Evolutionary conservation across 1,140 invertebrate species (phyloP).

Genomic region (Ceratina japonica): DNA sequence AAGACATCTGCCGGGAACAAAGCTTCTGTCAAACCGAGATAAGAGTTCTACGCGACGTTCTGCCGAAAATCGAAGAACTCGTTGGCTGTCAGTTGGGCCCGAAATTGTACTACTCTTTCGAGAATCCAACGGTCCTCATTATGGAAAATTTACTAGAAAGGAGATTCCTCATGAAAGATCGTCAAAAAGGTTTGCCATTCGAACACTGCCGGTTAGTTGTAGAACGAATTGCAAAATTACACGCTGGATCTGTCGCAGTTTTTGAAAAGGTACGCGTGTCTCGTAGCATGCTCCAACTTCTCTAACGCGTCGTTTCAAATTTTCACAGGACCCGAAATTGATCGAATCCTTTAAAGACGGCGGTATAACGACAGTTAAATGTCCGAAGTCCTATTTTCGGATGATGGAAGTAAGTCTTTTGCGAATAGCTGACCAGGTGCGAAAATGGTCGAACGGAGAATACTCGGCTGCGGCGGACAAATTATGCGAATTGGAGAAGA

Average conservation of each 20-base stretch:
- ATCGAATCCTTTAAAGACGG: slow-evolving; percentile 64
- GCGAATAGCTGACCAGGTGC: slow-evolving; percentile 34
- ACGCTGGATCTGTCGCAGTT: slow-evolving; percentile 78
- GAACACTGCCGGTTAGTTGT: slow-evolving; percentile 75
- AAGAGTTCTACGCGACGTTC: slow-evolving; percentile 34
- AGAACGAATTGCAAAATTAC: slow-evolving; percentile 79
- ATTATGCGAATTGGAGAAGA: slow-evolving; percentile 64
- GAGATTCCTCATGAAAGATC: slow-evolving; percentile 77
- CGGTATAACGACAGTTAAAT: slow-evolving; percentile 55
- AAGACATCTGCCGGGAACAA: slow-evolving; percentile 29
- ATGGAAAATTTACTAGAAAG: slow-evolving; percentile 75
- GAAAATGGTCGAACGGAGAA: slow-evolving; percentile 47
- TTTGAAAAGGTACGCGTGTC: slow-evolving; percentile 70
- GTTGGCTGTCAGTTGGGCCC: slow-evolving; percentile 40
- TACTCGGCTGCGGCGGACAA: slow-evolving; percentile 59
- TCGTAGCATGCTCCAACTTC: background rate
- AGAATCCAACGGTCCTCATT: slow-evolving; percentile 68
- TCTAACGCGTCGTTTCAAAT: too few species aligned
- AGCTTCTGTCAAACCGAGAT: slow-evolving; percentile 45
- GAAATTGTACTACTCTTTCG: slow-evolving; percentile 39
- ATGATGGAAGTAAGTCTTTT: slow-evolving; percentile 50
- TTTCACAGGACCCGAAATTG: slow-evolving; percentile 68
- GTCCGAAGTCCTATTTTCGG: slow-evolving; percentile 38
- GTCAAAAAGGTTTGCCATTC: slow-evolving; percentile 76
- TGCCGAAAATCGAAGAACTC: slow-evolving; percentile 46